Conservation (phyloP, 2,888 invertebrate species). For the Anorthoa munda region DNA sequence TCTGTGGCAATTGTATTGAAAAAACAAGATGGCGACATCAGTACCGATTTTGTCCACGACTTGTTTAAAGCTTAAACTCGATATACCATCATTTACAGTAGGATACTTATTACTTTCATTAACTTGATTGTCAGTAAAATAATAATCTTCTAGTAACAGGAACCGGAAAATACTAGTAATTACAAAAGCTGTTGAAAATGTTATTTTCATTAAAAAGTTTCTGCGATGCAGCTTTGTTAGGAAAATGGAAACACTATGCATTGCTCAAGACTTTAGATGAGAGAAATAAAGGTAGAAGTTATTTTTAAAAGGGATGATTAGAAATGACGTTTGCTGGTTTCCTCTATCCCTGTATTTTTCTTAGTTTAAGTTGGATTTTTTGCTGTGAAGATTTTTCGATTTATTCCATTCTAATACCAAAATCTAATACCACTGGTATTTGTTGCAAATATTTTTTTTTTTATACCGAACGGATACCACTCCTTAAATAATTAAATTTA, state of each 20-base stretch:
- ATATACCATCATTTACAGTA: too few relatives aligned
- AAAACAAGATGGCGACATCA: background rate
- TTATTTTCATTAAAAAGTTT: slow-evolving; percentile 1
- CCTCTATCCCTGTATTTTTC: too few relatives aligned
- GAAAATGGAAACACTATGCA: background rate
- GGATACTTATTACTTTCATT: background rate
- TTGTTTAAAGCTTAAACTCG: too few relatives aligned
- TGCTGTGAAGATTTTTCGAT: too few relatives aligned
- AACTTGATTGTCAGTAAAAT: background rate
- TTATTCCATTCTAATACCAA: too few relatives aligned
- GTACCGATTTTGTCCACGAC: background rate
- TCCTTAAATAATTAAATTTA: too few relatives aligned
- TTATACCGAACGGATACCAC: too few relatives aligned
- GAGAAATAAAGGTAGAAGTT: background rate
- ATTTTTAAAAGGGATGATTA: background rate
- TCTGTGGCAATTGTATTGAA: background rate
- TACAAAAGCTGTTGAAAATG: background rate
- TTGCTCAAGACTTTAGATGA: background rate
- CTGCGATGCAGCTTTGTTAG: background rate
- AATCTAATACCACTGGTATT: too few relatives aligned
- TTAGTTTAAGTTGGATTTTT: too few relatives aligned
- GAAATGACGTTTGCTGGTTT: background rate
- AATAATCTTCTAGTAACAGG: background rate
- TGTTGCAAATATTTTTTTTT: too few relatives aligned
- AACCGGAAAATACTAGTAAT: background rate